Evolutionary conservation across 2,113 vertebrate genomes (phyloP), one percentile per base, ranked within the genome.

Genomic region (Tupaia chinensis): DNA sequence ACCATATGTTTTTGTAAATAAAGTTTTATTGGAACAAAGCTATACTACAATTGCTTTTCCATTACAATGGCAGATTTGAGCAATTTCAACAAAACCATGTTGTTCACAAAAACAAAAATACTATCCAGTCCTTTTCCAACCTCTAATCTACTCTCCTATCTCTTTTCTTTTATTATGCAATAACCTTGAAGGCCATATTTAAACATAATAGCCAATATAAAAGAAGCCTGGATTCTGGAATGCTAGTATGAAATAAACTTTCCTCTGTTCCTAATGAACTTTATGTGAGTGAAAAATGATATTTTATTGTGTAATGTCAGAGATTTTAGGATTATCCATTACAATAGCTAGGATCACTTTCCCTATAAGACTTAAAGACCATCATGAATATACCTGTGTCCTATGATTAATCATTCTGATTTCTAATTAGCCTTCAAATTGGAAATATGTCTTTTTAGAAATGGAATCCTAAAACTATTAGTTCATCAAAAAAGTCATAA

Each of bases 21-120:
- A 95, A 72, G 13, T 73, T 87, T 87, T 79, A 90, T 63, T 87
- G 34, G 65, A 82, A 83, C 27, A 90, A 44, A 82, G 19, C 8
- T 80, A 78, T 2, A 72, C 34, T 85, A 65, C 2, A 56, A 5
- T 12, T 89, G 5, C 63, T 92, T 72, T 81, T 74, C 29, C 61
- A 65, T 60, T 69, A 69, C 3, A 58, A 44, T 23, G n/a, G 25
- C n/a, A 65, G 2, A 60, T 72, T 53, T 89, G 63, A 90, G 25
- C 65, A 63, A 94, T 68, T 89, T 4, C 69, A 84, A 65, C n/a
- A 85, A 80, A 96, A 88, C 17, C 20, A 20, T 44, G 58, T 44
- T 2, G 11, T 6, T 86, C 34, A 20, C 14, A 86, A 89, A 95
- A 83, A 7, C 17, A 79, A 94, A 92, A 80, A 25, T 85, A 61